Evolutionary conservation across 2,888 invertebrate genomes (phyloP), one percentile per base, ranked within the genome.

Genomic region (Idaea straminata): DNA sequence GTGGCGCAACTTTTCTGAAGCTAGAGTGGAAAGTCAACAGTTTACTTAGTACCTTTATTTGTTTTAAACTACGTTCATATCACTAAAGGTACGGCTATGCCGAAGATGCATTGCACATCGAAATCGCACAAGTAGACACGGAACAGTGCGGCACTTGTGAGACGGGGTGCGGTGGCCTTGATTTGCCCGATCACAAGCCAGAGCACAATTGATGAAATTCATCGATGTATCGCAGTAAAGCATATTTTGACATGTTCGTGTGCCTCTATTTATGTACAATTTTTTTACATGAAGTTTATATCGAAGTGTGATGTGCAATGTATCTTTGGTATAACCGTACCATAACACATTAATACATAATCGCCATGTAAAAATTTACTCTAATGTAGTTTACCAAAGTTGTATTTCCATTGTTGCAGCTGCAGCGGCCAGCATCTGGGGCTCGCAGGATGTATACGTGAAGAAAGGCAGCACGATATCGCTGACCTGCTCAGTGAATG

Each of bases 391-490:
- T 47, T 35, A 34, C 10, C 13, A 82, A 83, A 70, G 70, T 76
- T 64, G 47, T 61, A 72, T 83, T 80, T 82, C 65, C 67, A 66
- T 89, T 89, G 92, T 94, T 94, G 74, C 95, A 97, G 97, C 97
- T 81, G 97, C 97, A 47, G 96, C 97, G 82, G 97, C 97, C 61
- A 95, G 95, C 85, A 97, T 97, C 83, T 95, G 96, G 87, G 97
- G 97, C 70, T 96, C 97, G 60, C 95, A 96, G 77, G 97, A 97
- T 81, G 96, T 97, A 75, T 97, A 96, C 89, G 97, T 97, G 81
- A 97, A 97, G 93, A 96, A 96, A 85, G 97, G 97, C 79, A 97
- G 97, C 87, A 97, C 97, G 75, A 97, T 97, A 93, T 97, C 97
- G 77, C 93, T 97, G 83, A 97, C 97, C 67, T 97, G 97, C 87